These are phyloP conservation scores for Morpho deidamia DNA, from an alignment of 2,888 invertebrate species.

Conservation along the genomic window DNA sequence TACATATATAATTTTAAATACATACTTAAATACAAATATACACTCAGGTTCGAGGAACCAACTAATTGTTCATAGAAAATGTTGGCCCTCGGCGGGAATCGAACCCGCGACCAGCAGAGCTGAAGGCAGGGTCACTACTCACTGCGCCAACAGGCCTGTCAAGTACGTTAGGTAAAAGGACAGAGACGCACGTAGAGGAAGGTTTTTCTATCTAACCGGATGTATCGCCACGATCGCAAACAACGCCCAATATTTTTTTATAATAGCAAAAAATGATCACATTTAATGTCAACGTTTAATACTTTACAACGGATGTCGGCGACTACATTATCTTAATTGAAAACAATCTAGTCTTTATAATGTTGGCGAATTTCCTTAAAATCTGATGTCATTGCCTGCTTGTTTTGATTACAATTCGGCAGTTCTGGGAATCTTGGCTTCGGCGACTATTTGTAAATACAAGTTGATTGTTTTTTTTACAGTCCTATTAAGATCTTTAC, in stretches of 20 bases:
- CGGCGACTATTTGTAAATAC: background rate
- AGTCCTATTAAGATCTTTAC: background rate
- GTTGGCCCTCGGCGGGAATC: too few relatives aligned
- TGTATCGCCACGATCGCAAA: background rate
- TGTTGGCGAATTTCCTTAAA: conserved; percentile 5
- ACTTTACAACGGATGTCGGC: background rate
- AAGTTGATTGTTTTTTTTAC: conserved; percentile 6
- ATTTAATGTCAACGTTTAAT: conserved; percentile 2
- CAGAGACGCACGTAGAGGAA: too few relatives aligned
- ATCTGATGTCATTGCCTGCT: background rate
- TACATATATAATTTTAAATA: too few relatives aligned
- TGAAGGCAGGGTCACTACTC: too few relatives aligned
- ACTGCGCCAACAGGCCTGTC: too few relatives aligned
- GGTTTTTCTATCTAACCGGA: too few relatives aligned
- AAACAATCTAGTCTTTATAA: conserved; percentile 4
- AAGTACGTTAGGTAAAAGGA: too few relatives aligned
- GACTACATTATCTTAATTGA: background rate
- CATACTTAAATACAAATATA: too few relatives aligned
- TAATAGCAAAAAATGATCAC: background rate
- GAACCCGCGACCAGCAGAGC: too few relatives aligned
- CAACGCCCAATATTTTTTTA: background rate
- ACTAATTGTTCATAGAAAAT: too few relatives aligned
- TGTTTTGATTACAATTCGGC: conserved; percentile 1
- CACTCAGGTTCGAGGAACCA: too few relatives aligned
- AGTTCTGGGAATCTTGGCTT: background rate